Conservation (phyloP, 2,797 vertebrate genomes). For the Triplophysa yarkandensis region DNA sequence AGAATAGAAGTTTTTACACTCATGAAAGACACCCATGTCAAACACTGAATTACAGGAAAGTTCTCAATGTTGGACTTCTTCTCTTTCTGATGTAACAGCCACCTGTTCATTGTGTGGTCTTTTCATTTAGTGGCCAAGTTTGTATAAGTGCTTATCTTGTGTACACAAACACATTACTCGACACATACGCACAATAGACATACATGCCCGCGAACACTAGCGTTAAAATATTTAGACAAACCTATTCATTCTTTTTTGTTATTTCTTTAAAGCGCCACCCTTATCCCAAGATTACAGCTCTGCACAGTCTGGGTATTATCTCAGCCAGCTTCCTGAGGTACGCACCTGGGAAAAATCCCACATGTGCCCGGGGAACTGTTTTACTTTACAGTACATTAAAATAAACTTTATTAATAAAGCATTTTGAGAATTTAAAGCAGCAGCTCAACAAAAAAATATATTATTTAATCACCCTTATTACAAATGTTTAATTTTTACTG, state of each 20-base stretch:
- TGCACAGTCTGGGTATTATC: background rate
- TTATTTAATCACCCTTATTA: too few relatives aligned
- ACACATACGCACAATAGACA: slow-evolving; percentile 18
- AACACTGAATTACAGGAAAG: slow-evolving; percentile 1
- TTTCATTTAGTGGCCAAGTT: slow-evolving; percentile 27
- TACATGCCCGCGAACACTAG: background rate
- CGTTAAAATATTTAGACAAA: background rate
- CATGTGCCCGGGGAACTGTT: background rate
- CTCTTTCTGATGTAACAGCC: slow-evolving; percentile 17
- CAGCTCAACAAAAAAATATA: too few relatives aligned
- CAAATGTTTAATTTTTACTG: too few relatives aligned
- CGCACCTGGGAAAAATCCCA: background rate
- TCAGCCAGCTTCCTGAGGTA: background rate
- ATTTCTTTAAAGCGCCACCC: slow-evolving; percentile 6
- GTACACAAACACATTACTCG: slow-evolving; percentile 17
- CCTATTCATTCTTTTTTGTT: slow-evolving; percentile 15
- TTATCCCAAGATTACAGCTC: slow-evolving; percentile 1
- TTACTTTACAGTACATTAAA: background rate
- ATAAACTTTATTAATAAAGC: too few relatives aligned
- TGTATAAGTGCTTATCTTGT: slow-evolving; percentile 36
- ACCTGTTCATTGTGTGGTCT: slow-evolving; percentile 25
- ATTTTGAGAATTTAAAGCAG: too few relatives aligned
- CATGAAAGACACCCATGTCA: slow-evolving; percentile 19
- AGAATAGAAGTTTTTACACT: slow-evolving; percentile 13
- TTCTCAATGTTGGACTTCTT: slow-evolving; percentile 5